phyloP scores from a whole-genome alignment of 2,888 invertebrate genomes.

The Lochmaea capreae region DNA sequence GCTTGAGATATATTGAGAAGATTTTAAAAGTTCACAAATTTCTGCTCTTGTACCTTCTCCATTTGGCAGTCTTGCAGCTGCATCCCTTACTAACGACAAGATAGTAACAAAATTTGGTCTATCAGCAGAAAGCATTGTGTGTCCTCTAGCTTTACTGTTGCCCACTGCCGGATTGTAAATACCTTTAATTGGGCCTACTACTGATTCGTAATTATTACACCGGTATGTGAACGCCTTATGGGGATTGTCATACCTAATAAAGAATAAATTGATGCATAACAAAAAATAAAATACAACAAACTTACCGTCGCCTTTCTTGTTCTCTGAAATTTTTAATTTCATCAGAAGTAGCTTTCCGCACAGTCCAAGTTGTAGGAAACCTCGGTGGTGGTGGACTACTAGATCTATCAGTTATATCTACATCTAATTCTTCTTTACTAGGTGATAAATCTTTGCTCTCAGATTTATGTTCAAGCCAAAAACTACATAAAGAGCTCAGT shows the following conservation, averaged over 20 bases:
- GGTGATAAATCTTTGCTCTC: constrained; percentile 60
- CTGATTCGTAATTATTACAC: constrained; percentile 87
- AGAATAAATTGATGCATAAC: not conserved
- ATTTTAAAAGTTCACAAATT: constrained; percentile 85
- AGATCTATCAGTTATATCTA: constrained; percentile 63
- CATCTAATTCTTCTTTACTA: constrained; percentile 61
- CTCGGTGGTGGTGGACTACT: constrained; percentile 68
- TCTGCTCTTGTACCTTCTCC: constrained; percentile 94
- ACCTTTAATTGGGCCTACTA: constrained; percentile 77
- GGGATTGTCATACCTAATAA: constrained; percentile 78
- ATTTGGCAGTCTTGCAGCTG: constrained; percentile 92
- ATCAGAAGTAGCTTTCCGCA: constrained; percentile 80
- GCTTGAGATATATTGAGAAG: constrained; percentile 72
- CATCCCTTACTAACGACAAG: constrained; percentile 90
- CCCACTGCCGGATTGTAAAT: constrained; percentile 77
- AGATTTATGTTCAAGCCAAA: constrained; percentile 79
- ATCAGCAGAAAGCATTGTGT: constrained; percentile 82
- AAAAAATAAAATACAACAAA: constrained; percentile 55
- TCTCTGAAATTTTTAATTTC: constrained; percentile 82
- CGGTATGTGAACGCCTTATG: constrained; percentile 87
- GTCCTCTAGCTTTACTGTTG: constrained; percentile 79
- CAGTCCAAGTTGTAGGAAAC: constrained; percentile 85
- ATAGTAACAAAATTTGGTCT: constrained; percentile 93
- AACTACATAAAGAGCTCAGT: constrained; percentile 78
- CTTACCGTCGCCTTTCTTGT: constrained; percentile 86